These are phyloP conservation scores for Holothuria glaberrima DNA, from an alignment of 35 echinoderm and acorn worm genomes.

Conservation along the genomic window DNA sequence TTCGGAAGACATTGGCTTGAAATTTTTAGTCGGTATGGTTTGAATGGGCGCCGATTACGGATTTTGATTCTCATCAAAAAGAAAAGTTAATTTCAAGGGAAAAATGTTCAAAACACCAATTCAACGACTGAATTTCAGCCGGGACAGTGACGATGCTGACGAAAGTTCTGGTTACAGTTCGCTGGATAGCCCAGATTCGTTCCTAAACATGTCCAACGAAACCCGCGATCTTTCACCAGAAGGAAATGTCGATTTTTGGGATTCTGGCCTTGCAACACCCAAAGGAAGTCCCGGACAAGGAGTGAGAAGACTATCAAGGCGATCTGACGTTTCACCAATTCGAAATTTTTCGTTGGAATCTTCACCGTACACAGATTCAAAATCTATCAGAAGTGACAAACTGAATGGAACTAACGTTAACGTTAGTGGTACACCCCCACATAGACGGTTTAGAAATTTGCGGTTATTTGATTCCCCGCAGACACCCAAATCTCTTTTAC, in stretches of 20 bases:
- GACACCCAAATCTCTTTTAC: slow-evolving; percentile 91
- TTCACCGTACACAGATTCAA: slow-evolving; percentile 29
- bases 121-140: slow-evolving; percentile 77
- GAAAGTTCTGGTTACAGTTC: slow-evolving; percentile 42
- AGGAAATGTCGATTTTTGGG: slow-evolving; percentile 62
- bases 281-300: slow-evolving; percentile 66
- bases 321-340: slow-evolving; percentile 12
- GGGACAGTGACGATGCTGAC: slow-evolving; percentile 69
- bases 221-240: slow-evolving; percentile 53
- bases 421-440: slow-evolving; percentile 63
- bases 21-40: not conserved
- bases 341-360: not conserved
- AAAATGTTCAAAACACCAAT: slow-evolving; percentile 63
- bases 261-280: slow-evolving; percentile 91
- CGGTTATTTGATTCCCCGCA: slow-evolving; percentile 94
- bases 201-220: slow-evolving; percentile 49
- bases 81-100: too few species aligned
- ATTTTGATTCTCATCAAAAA: not conserved
- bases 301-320: not conserved
- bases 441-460: slow-evolving; percentile 87
- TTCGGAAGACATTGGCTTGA: too few species aligned
- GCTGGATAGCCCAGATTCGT: slow-evolving; percentile 56
- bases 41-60: not conserved
- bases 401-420: not conserved
- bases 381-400: slow-evolving; percentile 22